Evolutionary conservation across 2,113 vertebrate species (phyloP).

Genomic region (Excalfactoria chinensis): DNA sequence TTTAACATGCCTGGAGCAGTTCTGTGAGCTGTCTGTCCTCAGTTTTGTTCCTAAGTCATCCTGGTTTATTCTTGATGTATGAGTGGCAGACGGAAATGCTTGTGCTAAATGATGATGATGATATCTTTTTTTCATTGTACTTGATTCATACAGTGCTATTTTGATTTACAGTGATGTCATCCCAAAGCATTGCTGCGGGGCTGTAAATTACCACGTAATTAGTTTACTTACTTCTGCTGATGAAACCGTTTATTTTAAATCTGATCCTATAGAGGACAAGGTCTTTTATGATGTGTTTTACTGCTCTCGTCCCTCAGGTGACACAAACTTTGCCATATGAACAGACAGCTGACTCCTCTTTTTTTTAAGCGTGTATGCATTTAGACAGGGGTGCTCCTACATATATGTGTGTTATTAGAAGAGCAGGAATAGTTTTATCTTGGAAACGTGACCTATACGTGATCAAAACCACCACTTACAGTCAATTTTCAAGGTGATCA

Average conservation of each 20-base stretch:
- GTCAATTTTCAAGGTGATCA: constrained; percentile 51
- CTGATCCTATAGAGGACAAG: neutral
- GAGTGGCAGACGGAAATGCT: neutral
- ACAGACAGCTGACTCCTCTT: neutral
- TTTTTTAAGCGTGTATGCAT: neutral
- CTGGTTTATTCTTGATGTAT: neutral
- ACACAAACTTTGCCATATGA: neutral
- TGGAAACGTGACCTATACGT: neutral
- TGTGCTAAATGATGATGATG: neutral
- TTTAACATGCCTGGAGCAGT: neutral
- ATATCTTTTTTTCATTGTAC: neutral
- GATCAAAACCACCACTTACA: neutral
- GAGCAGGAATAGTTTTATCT: neutral
- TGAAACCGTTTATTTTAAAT: neutral
- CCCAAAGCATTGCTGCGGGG: neutral
- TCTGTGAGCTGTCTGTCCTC: neutral
- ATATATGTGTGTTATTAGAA: neutral
- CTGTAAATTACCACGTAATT: neutral
- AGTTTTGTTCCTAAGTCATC: neutral
- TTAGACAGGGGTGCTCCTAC: neutral
- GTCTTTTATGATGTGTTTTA: neutral
- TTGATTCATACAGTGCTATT: neutral
- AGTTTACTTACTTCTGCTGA: constrained; percentile 23
- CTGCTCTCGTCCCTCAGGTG: neutral
- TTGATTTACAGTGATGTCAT: constrained; percentile 46